Evolutionary conservation across 37 sponge, comb jelly and placozoan genomes (phyloP).

Genomic region (Axinella damicornis): DNA sequence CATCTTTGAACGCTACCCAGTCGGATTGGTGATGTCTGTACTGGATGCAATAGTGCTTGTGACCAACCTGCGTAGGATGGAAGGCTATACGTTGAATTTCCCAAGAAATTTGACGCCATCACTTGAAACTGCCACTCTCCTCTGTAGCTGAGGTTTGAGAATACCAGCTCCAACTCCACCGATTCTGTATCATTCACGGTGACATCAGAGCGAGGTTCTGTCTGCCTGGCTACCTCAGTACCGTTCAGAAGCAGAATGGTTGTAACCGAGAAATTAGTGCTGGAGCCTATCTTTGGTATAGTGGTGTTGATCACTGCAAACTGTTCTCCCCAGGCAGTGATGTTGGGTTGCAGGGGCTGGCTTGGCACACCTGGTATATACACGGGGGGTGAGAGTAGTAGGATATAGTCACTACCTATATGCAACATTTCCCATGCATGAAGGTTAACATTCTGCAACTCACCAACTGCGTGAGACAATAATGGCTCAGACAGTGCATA

Average conservation of each 20-base stretch:
- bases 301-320: constrained; percentile 6
- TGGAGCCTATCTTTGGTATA: constrained; percentile 10
- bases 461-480: neutral
- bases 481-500: neutral
- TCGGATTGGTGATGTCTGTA: too few species aligned
- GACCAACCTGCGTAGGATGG: too few species aligned
- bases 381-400: too few species aligned
- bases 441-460: too few species aligned
- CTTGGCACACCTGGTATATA: constrained; percentile 10
- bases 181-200: neutral
- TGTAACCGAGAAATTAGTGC: neutral
- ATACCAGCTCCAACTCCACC: neutral
- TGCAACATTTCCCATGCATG: too few species aligned
- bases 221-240: neutral
- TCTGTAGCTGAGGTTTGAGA: constrained; percentile 2
- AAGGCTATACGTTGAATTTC: too few species aligned
- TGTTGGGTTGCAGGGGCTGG: neutral
- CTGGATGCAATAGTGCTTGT: too few species aligned
- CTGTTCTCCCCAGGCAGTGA: constrained; percentile 2
- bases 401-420: too few species aligned
- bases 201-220: neutral
- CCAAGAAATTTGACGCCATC: too few species aligned
- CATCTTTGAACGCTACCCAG: too few species aligned
- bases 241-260: constrained; percentile 8
- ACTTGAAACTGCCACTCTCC: too few species aligned